phyloP scores from a whole-genome alignment of 2,888 invertebrate species.

The Thyatira batis region DNA sequence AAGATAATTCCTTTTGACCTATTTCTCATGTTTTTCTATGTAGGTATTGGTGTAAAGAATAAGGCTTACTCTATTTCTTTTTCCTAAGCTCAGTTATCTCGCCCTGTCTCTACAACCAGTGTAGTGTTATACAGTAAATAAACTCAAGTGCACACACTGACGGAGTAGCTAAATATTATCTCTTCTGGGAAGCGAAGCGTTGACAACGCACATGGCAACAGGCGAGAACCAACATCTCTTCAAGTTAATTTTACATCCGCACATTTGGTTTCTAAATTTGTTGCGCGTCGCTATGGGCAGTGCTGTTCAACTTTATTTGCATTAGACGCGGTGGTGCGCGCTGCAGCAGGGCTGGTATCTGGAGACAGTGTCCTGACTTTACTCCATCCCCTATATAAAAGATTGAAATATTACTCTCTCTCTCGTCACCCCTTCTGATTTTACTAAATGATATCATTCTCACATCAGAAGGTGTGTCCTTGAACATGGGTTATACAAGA shows the following conservation, averaged over 20 bases:
- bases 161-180: background rate
- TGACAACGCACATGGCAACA: conserved; percentile 8
- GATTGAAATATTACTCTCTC: too few species aligned
- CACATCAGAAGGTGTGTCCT: too few species aligned
- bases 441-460: too few species aligned
- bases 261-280: conserved; percentile 30
- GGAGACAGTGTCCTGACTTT: conserved; percentile 19
- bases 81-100: background rate
- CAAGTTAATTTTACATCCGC: conserved; percentile 33
- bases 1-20: too few species aligned
- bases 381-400: too few species aligned
- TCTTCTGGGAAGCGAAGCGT: conserved; percentile 1
- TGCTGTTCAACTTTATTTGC: conserved; percentile 40
- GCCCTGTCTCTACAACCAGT: background rate
- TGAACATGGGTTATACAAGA: too few species aligned
- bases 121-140: background rate
- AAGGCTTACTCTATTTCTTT: too few species aligned
- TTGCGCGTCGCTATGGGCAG: conserved; percentile 23
- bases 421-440: too few species aligned
- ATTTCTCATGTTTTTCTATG: too few species aligned
- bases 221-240: conserved; percentile 28
- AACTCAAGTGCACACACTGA: background rate
- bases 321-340: conserved; percentile 10
- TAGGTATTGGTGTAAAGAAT: too few species aligned
- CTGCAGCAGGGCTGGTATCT: conserved; percentile 34